phyloP scores from a whole-genome alignment of 2,888 invertebrate species.

The Brenthis ino region DNA sequence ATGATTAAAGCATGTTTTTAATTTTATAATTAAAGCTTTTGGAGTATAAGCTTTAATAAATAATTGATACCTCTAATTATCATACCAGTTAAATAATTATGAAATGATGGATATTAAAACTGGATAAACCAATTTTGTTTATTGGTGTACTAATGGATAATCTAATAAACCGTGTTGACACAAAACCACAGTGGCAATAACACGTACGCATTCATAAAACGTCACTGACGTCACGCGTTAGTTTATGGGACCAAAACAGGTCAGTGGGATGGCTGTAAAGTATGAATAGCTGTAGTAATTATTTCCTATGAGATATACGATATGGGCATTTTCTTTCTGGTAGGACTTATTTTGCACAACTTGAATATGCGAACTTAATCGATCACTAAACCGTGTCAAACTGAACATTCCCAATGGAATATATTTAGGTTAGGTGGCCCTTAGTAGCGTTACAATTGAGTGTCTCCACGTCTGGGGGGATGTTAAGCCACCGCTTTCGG shows the following conservation, averaged over 20 bases:
- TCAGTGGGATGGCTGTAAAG: slow-evolving; percentile 42
- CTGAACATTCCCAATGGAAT: no score
- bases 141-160: slow-evolving; percentile 14
- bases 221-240: slow-evolving; percentile 35
- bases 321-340: neutral
- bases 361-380: neutral
- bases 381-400: no score
- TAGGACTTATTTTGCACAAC: neutral
- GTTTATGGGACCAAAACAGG: slow-evolving; percentile 43
- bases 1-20: no score
- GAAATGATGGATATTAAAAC: slow-evolving; percentile 3
- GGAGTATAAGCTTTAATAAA: no score
- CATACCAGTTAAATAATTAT: neutral
- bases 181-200: slow-evolving; percentile 25
- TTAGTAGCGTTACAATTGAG: no score
- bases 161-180: slow-evolving; percentile 20
- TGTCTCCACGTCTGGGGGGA: no score
- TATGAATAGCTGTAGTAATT: slow-evolving; percentile 25
- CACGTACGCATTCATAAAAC: slow-evolving; percentile 36
- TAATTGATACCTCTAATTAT: neutral
- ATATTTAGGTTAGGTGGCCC: no score
- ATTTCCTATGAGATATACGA: neutral
- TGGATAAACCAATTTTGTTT: slow-evolving; percentile 5
- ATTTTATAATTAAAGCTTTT: no score
- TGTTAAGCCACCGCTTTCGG: no score